These are phyloP conservation scores for Taurulus bubalis DNA, from an alignment of 2,113 vertebrate genomes.

Conservation along the genomic window DNA sequence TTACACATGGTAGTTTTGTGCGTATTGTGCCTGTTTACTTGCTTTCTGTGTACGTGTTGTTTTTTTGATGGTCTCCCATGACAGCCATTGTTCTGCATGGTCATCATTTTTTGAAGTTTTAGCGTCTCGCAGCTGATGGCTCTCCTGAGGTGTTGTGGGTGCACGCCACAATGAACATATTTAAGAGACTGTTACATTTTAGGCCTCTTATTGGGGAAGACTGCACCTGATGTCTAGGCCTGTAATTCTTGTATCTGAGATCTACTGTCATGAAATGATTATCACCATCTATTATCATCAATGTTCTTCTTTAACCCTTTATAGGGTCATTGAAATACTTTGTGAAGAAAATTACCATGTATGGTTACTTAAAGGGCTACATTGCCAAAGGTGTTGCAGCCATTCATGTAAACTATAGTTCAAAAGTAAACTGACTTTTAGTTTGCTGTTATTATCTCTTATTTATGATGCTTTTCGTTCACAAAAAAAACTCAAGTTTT, in stretches of 20 bases:
- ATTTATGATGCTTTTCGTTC: neutral
- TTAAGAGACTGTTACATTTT: constrained; percentile 45
- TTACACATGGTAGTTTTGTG: constrained; percentile 70
- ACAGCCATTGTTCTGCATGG: constrained; percentile 68
- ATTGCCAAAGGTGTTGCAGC: neutral
- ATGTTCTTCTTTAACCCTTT: neutral
- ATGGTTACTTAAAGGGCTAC: no score
- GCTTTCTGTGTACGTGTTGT: constrained; percentile 70
- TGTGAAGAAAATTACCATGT: no score
- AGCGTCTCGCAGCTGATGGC: constrained; percentile 73
- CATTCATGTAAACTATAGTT: neutral
- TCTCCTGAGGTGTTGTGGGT: constrained; percentile 61
- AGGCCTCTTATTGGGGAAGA: constrained; percentile 42
- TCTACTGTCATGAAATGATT: neutral
- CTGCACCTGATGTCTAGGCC: constrained; percentile 74
- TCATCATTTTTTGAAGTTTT: constrained; percentile 71
- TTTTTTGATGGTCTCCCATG: constrained; percentile 69
- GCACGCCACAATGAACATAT: constrained; percentile 72
- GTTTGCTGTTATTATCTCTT: neutral
- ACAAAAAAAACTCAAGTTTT: neutral
- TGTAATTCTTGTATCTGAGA: constrained; percentile 9
- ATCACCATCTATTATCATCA: neutral
- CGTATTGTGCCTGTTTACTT: constrained; percentile 68
- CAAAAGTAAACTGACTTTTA: neutral
- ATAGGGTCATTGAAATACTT: no score